Percentiles rank a stretch among this genome's conserved stretches.
Conservation (phyloP, 2,797 vertebrate species). For the Acestrorhynchus altus region DNA sequence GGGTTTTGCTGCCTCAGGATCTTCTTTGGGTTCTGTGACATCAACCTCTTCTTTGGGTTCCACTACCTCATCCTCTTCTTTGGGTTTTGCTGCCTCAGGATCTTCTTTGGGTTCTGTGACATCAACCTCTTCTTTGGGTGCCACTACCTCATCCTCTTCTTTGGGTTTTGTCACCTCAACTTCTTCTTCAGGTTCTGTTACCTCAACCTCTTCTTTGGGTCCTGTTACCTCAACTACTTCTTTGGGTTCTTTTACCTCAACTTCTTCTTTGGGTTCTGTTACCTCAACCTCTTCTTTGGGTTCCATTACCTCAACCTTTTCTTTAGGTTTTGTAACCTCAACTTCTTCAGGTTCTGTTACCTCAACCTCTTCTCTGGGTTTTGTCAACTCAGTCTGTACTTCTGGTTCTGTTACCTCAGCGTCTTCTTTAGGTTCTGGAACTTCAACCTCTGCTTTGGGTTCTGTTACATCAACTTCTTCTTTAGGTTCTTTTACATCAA, state of each 20-base stretch:
- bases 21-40: neutral
- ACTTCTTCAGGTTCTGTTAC: neutral
- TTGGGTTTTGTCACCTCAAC: neutral
- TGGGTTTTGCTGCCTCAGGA: neutral
- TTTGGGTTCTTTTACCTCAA: constrained; percentile 20
- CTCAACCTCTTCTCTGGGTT: neutral
- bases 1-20: neutral
- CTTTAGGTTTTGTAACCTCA: constrained; percentile 8
- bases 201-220: neutral
- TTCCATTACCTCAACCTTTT: constrained; percentile 4
- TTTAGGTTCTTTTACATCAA: neutral
- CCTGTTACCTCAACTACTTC: constrained; percentile 21
- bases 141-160: neutral
- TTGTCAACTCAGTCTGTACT: too few relatives aligned
- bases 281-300: neutral
- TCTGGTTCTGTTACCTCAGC: constrained; percentile 21
- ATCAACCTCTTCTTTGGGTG: neutral
- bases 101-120: neutral
- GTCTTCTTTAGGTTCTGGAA: constrained; percentile 3
- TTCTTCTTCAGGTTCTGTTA: constrained; percentile 21
- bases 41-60: constrained; percentile 9
- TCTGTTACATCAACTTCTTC: neutral
- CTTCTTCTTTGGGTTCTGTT: constrained; percentile 9
- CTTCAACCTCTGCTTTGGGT: constrained; percentile 9
- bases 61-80: neutral